Base-by-base conservation (phyloP, 2,888 invertebrate species). In the Abrostola tripartita region DNA sequence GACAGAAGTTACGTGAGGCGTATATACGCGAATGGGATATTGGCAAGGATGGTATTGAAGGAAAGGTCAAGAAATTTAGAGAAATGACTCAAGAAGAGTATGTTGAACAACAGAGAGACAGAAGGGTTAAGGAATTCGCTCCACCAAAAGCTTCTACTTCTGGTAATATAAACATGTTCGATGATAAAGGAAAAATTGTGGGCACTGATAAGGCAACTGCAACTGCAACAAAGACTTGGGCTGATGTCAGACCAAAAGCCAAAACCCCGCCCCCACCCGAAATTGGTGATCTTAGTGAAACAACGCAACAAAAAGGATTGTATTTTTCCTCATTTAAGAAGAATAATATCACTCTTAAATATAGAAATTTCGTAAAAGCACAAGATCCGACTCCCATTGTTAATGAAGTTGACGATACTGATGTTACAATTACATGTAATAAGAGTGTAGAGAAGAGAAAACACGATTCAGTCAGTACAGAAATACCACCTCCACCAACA, bases 1-100 rank as follows among this genome's bases (percentile, higher is more conserved):
- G 94, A 55, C 94, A 95, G 71, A 94, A 94, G 74, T 82, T 92
- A 61, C 91, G 96, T 47, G 95, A 95, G 63, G 91, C 90, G 6
- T 95, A 96, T 70, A 89, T 97, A 10, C 91, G 97, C 42, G 96
- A 97, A 50, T 97, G 97, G 97, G 97, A 97, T 85, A 87, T 96
- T 36, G 97, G 97, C 0, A 97, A 97, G 87, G 95, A 96, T 40
- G 96, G 96, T 0, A 89, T 96, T 9, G 88, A 94, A 60, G 93
- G 81, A 0, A 90, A 95, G 86, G 84, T 74, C 65, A 94, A 86
- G 81, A 91, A 90, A 74, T 94, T 94, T 72, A 86, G 81, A 79
- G 96, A 96, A 84, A 96, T 97, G 95, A 95, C 96, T 0, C 97
- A 97, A 92, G 96, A 97, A 84, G 97, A 97, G 88, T 97, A 97